These are phyloP conservation scores for Chorisops tibialis DNA, from an alignment of 2,888 invertebrate species.

Conservation along the genomic window DNA sequence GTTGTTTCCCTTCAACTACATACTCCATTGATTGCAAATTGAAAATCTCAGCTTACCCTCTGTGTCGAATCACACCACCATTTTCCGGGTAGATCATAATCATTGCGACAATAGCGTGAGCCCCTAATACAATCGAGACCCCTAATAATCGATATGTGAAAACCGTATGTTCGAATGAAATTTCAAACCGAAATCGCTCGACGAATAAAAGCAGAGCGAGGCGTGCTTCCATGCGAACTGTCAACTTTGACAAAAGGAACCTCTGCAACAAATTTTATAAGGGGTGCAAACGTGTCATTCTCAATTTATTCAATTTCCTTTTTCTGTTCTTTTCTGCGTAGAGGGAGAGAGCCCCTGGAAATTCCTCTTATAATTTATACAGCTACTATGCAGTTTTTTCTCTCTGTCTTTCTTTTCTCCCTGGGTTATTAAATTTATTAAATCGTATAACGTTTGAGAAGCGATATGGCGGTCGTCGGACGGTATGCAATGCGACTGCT, in stretches of 20 bases:
- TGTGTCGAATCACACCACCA: conserved; percentile 11
- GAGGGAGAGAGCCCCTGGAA: too few species aligned
- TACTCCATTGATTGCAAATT: conserved; percentile 1
- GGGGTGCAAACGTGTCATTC: conserved; percentile 20
- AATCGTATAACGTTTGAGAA: background rate
- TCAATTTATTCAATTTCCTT: too few species aligned
- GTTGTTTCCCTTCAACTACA: background rate
- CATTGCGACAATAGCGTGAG: background rate
- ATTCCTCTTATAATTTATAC: too few species aligned
- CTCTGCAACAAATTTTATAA: background rate
- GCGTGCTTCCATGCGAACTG: conserved; percentile 23
- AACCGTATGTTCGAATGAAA: conserved; percentile 8
- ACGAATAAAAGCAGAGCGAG: conserved; percentile 15
- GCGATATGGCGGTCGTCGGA: background rate
- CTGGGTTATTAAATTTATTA: too few species aligned
- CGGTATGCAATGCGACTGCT: background rate
- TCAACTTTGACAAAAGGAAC: conserved; percentile 21
- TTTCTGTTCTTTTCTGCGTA: too few species aligned
- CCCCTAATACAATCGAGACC: background rate
- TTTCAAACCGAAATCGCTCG: conserved; percentile 9
- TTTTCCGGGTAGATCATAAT: background rate
- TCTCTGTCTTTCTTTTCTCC: too few species aligned
- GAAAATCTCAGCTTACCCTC: conserved; percentile 9
- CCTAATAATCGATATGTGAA: conserved; percentile 18
- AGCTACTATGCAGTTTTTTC: too few species aligned